Percentiles rank a stretch among this genome's conserved stretches.
Conservation (phyloP, 2,888 invertebrate genomes). For the Alloscopus bannaensis region DNA sequence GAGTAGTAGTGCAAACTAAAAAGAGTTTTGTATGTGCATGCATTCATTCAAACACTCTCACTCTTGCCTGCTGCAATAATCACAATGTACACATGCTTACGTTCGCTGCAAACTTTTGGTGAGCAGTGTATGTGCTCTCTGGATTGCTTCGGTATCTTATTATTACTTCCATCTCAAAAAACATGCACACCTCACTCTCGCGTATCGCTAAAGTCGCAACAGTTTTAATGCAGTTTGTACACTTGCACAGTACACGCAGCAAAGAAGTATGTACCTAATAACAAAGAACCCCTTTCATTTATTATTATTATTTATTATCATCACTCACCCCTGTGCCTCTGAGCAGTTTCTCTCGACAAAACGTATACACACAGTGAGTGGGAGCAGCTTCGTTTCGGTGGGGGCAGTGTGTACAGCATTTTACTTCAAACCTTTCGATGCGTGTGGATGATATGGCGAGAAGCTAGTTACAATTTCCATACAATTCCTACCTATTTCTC, state of each 20-base stretch:
- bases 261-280: slow-evolving; percentile 11
- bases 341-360: slow-evolving; percentile 29
- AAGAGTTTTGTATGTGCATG: slow-evolving; percentile 32
- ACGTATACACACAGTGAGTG: not conserved
- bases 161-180: too few species aligned
- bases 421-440: slow-evolving; percentile 7
- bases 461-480: not conserved
- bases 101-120: too few species aligned
- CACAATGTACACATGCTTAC: slow-evolving; percentile 11
- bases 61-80: slow-evolving; percentile 56
- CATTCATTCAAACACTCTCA: slow-evolving; percentile 65
- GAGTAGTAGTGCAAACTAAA: slow-evolving; percentile 17
- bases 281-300: slow-evolving; percentile 38
- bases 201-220: slow-evolving; percentile 14
- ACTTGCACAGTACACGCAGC: too few species aligned
- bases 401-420: slow-evolving; percentile 28
- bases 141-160: too few species aligned
- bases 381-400: not conserved
- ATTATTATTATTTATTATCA: slow-evolving; percentile 37
- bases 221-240: slow-evolving; percentile 18
- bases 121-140: too few species aligned
- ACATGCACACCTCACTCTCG: slow-evolving; percentile 24
- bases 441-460: not conserved
- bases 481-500: slow-evolving; percentile 9
- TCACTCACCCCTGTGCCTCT: slow-evolving; percentile 29